A percentile compares a stretch with the other conserved stretches of the same genome.
These are phyloP conservation scores for Syrrhaptes paradoxus DNA, from an alignment of 2,113 vertebrate genomes.

Conservation along the genomic window DNA sequence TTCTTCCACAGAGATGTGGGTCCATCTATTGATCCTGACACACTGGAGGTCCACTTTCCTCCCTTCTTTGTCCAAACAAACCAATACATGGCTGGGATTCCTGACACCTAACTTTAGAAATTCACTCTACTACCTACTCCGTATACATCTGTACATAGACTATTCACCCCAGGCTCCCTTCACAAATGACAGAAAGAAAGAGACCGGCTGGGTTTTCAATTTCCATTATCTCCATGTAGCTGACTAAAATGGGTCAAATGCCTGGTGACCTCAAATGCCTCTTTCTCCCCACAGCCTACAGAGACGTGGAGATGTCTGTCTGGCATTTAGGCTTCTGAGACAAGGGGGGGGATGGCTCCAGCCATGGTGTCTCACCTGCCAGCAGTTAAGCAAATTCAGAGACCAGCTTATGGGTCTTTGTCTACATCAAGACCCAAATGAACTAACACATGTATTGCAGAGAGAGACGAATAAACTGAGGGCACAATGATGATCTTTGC, in stretches of 20 bases:
- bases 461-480: neutral
- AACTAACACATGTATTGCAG: neutral
- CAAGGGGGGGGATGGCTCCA: neutral
- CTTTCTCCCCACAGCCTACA: neutral
- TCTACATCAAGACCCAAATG: neutral
- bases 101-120: neutral
- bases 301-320: neutral
- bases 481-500: neutral
- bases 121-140: neutral
- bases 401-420: neutral
- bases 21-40: neutral
- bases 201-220: constrained; percentile 3
- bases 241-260: neutral
- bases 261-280: neutral
- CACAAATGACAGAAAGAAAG: neutral
- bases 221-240: neutral
- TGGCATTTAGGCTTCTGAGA: neutral
- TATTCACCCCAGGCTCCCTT: neutral
- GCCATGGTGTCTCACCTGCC: neutral
- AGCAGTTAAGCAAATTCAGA: neutral
- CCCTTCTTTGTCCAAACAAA: neutral
- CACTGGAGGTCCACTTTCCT: neutral
- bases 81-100: neutral
- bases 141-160: neutral
- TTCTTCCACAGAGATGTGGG: neutral